Conservation (phyloP, 1,140 invertebrate species). For the Rhopalosiphum maidis region DNA sequence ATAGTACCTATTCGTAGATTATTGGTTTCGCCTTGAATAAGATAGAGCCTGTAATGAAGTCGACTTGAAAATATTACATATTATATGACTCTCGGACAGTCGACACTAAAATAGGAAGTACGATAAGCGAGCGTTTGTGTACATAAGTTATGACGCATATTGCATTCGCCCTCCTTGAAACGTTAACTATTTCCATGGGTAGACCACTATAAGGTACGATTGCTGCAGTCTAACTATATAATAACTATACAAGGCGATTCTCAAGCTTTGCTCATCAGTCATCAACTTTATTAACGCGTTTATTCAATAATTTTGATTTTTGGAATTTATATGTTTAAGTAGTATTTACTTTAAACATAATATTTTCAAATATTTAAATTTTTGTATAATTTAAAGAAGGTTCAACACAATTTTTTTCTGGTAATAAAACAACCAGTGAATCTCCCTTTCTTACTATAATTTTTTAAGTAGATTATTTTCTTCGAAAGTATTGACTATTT, state of each 20-base stretch:
- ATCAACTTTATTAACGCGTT: not conserved
- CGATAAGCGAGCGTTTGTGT: not conserved
- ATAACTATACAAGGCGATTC: not conserved
- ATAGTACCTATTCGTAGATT: not conserved
- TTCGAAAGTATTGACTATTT: too few relatives aligned
- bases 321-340: too few relatives aligned
- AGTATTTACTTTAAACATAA: too few relatives aligned
- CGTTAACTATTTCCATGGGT: not conserved
- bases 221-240: not conserved
- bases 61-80: not conserved
- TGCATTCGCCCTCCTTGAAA: not conserved
- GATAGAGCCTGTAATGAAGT: not conserved
- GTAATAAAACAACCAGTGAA: too few relatives aligned
- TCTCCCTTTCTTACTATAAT: too few relatives aligned
- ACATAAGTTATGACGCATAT: not conserved
- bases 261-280: not conserved
- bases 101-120: slow-evolving; percentile 5
- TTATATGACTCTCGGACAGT: not conserved
- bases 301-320: too few relatives aligned
- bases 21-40: not conserved
- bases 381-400: too few relatives aligned
- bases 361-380: too few relatives aligned
- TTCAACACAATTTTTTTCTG: too few relatives aligned
- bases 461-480: too few relatives aligned
- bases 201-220: not conserved